A percentile compares a stretch with the other conserved stretches of the same genome.
phyloP scores from a whole-genome alignment of 2,797 vertebrate genomes.

The Gymnodraco acuticeps region DNA sequence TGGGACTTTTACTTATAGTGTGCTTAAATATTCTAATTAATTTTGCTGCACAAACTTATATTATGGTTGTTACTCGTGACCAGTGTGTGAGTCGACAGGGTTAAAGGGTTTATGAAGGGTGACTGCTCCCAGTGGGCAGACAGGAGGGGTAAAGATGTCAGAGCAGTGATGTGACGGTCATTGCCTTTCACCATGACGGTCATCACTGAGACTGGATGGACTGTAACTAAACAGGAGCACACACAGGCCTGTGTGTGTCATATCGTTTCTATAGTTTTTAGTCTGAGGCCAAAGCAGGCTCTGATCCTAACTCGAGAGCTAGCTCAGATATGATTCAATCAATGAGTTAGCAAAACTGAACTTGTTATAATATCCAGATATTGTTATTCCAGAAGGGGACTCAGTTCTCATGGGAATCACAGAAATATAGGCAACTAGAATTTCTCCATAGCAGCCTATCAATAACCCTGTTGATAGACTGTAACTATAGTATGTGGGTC shows the following conservation, averaged over 20 bases:
- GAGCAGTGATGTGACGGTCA: constrained; percentile 73
- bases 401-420: not conserved
- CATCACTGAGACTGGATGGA: constrained; percentile 63
- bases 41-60: constrained; percentile 16
- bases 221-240: constrained; percentile 34
- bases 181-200: constrained; percentile 74
- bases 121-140: constrained; percentile 54
- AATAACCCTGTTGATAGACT: constrained; percentile 2
- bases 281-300: not conserved
- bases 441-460: not conserved
- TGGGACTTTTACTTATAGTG: not conserved
- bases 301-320: not conserved
- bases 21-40: not conserved
- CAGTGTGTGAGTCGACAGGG: constrained; percentile 40
- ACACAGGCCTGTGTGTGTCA: constrained; percentile 2
- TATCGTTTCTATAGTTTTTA: constrained; percentile 2
- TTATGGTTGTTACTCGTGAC: constrained; percentile 28
- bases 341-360: constrained; percentile 14
- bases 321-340: constrained; percentile 6
- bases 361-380: constrained; percentile 4
- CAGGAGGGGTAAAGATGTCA: constrained; percentile 75
- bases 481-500: not conserved
- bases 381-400: not conserved
- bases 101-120: constrained; percentile 64
- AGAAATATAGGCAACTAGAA: not conserved